Evolutionary conservation across 2,888 invertebrate genomes (phyloP).

Genomic region (Drosophila emarginata): DNA sequence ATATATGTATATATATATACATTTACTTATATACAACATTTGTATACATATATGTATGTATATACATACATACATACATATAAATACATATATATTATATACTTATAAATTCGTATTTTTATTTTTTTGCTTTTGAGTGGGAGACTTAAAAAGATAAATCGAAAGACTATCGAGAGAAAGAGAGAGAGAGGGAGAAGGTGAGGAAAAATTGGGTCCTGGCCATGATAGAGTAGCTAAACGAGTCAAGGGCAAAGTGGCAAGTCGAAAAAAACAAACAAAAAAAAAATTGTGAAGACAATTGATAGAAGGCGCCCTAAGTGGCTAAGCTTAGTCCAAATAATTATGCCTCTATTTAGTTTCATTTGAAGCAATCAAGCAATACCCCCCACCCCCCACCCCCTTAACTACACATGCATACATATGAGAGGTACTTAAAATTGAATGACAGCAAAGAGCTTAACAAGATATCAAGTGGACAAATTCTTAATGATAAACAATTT

Average conservation of each 20-base stretch:
- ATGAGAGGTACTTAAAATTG: slow-evolving; percentile 2
- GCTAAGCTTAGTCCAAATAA: slow-evolving; percentile 11
- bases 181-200: too few relatives aligned
- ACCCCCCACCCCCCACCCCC: background rate
- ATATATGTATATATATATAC: background rate
- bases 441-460: slow-evolving; percentile 6
- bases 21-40: too few relatives aligned
- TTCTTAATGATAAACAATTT: slow-evolving; percentile 2
- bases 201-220: background rate
- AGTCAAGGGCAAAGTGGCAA: background rate
- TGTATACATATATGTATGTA: slow-evolving; percentile 49
- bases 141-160: slow-evolving; percentile 75
- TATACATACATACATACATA: slow-evolving; percentile 51
- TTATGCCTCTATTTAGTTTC: slow-evolving; percentile 14
- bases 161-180: slow-evolving; percentile 43
- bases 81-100: slow-evolving; percentile 31
- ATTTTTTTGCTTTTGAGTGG: background rate
- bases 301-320: slow-evolving; percentile 9
- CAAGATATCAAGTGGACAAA: slow-evolving; percentile 4
- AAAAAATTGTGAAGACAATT: background rate
- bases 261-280: background rate
- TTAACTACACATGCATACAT: background rate
- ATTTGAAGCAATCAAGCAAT: background rate
- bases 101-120: slow-evolving; percentile 37
- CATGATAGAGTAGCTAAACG: background rate